A percentile compares a stretch with the other conserved stretches of the same genome.
phyloP scores from a whole-genome alignment of 2,797 vertebrate species.

The Columba guinea region DNA sequence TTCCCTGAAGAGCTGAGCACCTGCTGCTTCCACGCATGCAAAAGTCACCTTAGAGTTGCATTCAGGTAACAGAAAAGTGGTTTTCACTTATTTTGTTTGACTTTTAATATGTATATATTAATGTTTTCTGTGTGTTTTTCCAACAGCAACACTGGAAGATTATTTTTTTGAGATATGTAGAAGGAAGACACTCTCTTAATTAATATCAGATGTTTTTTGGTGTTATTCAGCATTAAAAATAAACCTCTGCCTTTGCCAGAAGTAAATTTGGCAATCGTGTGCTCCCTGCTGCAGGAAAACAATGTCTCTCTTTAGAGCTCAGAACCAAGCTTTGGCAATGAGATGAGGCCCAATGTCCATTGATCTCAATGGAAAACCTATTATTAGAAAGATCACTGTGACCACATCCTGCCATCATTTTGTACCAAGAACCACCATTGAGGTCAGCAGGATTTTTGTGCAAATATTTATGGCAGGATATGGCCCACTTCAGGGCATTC shows the following conservation, averaged over 20 bases:
- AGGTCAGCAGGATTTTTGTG: constrained; percentile 71
- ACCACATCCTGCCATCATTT: constrained; percentile 76
- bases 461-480: constrained; percentile 77
- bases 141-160: background rate
- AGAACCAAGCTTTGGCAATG: constrained; percentile 57
- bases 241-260: constrained; percentile 70
- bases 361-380: constrained; percentile 80
- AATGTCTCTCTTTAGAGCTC: constrained; percentile 71
- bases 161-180: background rate
- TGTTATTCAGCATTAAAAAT: constrained; percentile 69
- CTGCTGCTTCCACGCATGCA: background rate
- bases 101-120: background rate
- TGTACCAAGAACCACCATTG: constrained; percentile 65
- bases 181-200: constrained; percentile 45
- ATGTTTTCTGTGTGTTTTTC: background rate
- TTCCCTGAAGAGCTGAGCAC: background rate
- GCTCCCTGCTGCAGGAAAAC: constrained; percentile 70
- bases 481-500: constrained; percentile 50
- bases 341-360: constrained; percentile 69
- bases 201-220: constrained; percentile 55
- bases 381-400: constrained; percentile 73
- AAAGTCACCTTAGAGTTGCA: background rate
- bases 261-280: constrained; percentile 70
- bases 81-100: background rate
- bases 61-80: background rate